Evolutionary conservation across 1,140 invertebrate species (phyloP).

Genomic region (Apis mellifera): Amel_HAv3.1 CM009933.2:5965501-5966000

Average conservation of each 20-base stretch:
- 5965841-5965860: slow-evolving; percentile 99
- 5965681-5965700: not conserved
- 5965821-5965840: slow-evolving; percentile 98
- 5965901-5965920: slow-evolving; percentile 32
- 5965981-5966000: no score
- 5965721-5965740: slow-evolving; percentile 19
- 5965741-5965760: not conserved
- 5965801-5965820: slow-evolving; percentile 48
- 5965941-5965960: not conserved
- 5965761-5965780: not conserved
- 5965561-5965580: not conserved
- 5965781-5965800: not conserved
- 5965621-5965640: not conserved
- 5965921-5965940: not conserved
- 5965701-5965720: not conserved
- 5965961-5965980: no score
- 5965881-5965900: slow-evolving; percentile 83
- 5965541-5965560: no score
- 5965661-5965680: no score
- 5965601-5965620: no score
- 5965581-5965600: no score
- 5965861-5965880: slow-evolving; percentile 95
- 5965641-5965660: no score
- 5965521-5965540: not conserved
- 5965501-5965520: not conserved